These are phyloP conservation scores for Isaurus tuberculatus DNA, from an alignment of 92 coral and sea anemone species.

Conservation along the genomic window DNA sequence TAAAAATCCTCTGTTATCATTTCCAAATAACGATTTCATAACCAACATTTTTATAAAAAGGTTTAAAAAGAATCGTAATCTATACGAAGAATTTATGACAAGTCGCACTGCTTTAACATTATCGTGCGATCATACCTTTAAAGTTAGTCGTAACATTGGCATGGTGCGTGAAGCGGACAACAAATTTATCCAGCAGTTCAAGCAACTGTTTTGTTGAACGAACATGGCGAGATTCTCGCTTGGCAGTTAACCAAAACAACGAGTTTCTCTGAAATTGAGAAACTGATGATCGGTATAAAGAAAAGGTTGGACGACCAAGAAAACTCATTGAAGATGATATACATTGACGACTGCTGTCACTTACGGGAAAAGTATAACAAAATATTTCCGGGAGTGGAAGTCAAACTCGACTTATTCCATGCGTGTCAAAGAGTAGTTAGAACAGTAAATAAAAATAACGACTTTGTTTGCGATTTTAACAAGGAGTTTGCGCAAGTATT, in stretches of 20 bases:
- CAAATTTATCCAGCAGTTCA: slow-evolving; percentile 16
- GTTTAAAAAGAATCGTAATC: slow-evolving; percentile 21
- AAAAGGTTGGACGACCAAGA: slow-evolving; percentile 12
- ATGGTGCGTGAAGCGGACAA: slow-evolving; percentile 10
- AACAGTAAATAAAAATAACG: slow-evolving; percentile 25
- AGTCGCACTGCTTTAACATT: slow-evolving; percentile 36
- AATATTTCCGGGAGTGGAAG: slow-evolving; percentile 15
- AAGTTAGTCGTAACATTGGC: slow-evolving; percentile 15
- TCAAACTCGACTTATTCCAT: slow-evolving; percentile 45
- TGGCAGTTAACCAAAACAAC: slow-evolving; percentile 49
- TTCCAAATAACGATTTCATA: slow-evolving; percentile 59
- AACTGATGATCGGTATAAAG: slow-evolving; percentile 14
- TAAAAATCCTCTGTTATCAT: slow-evolving; percentile 31
- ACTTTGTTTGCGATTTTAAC: slow-evolving; percentile 19
- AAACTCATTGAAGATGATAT: not conserved
- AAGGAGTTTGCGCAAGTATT: slow-evolving; percentile 35
- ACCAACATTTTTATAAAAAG: slow-evolving; percentile 29
- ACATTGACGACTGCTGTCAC: slow-evolving; percentile 43
- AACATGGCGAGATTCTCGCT: slow-evolving; percentile 22
- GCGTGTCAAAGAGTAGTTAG: slow-evolving; percentile 26
- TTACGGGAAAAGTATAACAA: slow-evolving; percentile 16
- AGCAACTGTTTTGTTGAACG: slow-evolving; percentile 32
- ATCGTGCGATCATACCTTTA: slow-evolving; percentile 39
- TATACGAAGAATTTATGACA: slow-evolving; percentile 12
- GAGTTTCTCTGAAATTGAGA: not conserved